phyloP scores from a whole-genome alignment of 1,140 invertebrate genomes.

The Vanessa atalanta region DNA sequence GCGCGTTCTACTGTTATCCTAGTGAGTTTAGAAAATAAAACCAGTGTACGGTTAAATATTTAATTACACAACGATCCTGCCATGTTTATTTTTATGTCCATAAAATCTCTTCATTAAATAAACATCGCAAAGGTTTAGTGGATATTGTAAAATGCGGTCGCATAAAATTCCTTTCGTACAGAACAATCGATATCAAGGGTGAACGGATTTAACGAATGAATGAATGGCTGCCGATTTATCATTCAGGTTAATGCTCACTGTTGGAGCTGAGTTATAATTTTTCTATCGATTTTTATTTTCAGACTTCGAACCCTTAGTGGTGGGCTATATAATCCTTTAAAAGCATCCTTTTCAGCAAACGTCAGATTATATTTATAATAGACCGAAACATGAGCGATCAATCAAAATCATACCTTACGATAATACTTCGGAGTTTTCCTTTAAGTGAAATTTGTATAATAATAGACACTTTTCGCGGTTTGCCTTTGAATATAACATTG shows the following conservation, averaged over 20 bases:
- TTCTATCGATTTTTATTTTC: background rate
- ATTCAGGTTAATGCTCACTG: background rate
- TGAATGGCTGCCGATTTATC: conserved; percentile 13
- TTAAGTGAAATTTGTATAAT: too few species aligned
- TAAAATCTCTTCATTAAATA: background rate
- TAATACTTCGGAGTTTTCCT: too few species aligned
- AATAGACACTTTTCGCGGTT: too few species aligned
- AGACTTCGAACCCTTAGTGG: background rate
- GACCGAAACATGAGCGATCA: background rate
- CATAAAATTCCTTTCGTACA: background rate
- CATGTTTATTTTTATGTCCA: background rate
- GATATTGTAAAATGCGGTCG: background rate
- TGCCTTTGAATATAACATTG: too few species aligned
- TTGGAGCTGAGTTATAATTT: background rate
- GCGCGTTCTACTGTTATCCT: too few species aligned
- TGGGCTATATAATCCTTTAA: background rate
- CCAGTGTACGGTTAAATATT: too few species aligned
- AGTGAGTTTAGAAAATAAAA: too few species aligned
- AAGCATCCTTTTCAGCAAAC: too few species aligned
- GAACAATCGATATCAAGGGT: background rate
- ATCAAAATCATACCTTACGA: background rate
- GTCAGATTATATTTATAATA: background rate
- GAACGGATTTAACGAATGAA: conserved; percentile 1
- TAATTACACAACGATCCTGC: too few species aligned
- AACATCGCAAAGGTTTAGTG: background rate